A percentile compares a stretch with the other conserved stretches of the same genome.
Conservation (phyloP, 1,140 invertebrate genomes). For the Heterodera schachtii region DNA sequence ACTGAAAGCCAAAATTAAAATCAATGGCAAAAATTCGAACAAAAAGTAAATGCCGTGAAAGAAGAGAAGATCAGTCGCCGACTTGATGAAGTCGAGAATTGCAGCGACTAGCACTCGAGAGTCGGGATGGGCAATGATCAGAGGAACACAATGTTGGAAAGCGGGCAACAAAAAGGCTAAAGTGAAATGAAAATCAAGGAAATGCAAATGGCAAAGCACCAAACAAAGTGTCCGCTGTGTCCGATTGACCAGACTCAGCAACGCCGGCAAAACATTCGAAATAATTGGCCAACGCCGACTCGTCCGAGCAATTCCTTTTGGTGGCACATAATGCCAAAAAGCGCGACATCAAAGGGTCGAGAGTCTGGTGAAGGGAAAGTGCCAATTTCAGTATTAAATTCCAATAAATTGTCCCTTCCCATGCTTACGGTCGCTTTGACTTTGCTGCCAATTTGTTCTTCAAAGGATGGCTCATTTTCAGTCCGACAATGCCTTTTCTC, state of each 20-base stretch:
- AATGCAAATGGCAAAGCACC: slow-evolving; percentile 10
- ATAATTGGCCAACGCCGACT: slow-evolving; percentile 27
- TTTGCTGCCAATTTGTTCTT: slow-evolving; percentile 2
- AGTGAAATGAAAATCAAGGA: background rate
- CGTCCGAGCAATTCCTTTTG: background rate
- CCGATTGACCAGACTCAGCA: slow-evolving; percentile 34
- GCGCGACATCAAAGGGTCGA: slow-evolving; percentile 25
- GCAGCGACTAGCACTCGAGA: slow-evolving; percentile 32
- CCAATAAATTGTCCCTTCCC: background rate
- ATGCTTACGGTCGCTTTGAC: slow-evolving; percentile 31
- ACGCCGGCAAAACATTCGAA: slow-evolving; percentile 40
- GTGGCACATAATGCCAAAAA: slow-evolving; percentile 9
- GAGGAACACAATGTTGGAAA: slow-evolving; percentile 28
- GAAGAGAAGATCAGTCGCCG: slow-evolving; percentile 35
- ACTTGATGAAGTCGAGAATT: slow-evolving; percentile 36
- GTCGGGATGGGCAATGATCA: slow-evolving; percentile 25
- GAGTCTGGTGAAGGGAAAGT: slow-evolving; percentile 31
- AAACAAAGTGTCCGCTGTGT: slow-evolving; percentile 29
- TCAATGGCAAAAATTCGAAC: background rate
- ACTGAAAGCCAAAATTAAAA: slow-evolving; percentile 11
- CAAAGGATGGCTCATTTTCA: background rate
- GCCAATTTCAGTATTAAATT: background rate
- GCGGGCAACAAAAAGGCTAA: slow-evolving; percentile 36
- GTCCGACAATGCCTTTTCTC: background rate
- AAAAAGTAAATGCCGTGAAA: slow-evolving; percentile 23